phyloP scores from a whole-genome alignment of 2,113 vertebrate genomes.

The Nothocercus julius region DNA sequence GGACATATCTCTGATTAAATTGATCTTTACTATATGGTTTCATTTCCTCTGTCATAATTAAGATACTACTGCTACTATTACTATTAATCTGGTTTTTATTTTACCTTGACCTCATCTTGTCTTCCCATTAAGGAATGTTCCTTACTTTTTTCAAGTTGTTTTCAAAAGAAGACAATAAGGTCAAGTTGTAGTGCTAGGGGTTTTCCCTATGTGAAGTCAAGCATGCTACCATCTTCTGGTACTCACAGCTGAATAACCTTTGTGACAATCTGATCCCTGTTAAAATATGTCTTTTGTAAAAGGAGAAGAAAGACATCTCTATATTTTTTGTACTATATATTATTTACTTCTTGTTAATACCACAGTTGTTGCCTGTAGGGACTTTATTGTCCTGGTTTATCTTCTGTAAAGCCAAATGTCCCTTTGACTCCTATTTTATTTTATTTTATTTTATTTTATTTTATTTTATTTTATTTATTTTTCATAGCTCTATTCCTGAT shows the following conservation, averaged over 20 bases:
- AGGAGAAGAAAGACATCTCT: background rate
- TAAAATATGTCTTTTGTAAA: background rate
- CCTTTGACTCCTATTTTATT: background rate
- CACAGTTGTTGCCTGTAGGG: background rate
- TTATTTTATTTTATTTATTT: too few species aligned
- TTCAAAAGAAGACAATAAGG: background rate
- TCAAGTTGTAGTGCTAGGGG: background rate
- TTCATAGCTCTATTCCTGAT: background rate
- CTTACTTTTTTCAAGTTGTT: background rate
- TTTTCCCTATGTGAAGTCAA: background rate
- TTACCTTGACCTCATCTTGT: background rate
- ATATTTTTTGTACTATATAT: background rate
- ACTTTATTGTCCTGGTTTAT: background rate
- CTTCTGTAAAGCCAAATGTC: background rate
- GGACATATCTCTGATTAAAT: background rate
- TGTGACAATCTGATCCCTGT: background rate
- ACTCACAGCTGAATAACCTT: background rate
- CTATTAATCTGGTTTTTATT: background rate
- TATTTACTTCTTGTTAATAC: background rate
- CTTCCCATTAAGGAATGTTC: background rate
- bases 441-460: too few species aligned
- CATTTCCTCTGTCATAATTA: background rate
- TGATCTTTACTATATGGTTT: background rate
- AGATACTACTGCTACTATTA: background rate
- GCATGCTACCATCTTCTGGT: background rate